Percentiles rank a stretch among this genome's conserved stretches.
Conservation (phyloP, 2,113 vertebrate species). For the Gorsachius goisagi region DNA sequence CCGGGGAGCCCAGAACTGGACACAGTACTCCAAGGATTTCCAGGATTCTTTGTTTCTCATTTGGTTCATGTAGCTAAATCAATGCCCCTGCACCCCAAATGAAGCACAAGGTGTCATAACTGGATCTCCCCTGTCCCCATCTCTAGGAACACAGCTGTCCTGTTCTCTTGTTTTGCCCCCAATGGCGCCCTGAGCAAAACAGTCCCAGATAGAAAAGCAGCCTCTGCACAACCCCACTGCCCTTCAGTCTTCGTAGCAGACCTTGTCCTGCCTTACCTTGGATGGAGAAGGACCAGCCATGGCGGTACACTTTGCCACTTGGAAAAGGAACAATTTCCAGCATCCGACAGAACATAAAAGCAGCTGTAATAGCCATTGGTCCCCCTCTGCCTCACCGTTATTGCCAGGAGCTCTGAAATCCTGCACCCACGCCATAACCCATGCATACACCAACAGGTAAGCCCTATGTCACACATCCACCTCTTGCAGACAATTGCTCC, state of each 20-base stretch:
- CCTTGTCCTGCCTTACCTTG: background rate
- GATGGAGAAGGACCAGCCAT: background rate
- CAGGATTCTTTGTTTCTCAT: background rate
- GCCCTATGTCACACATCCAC: background rate
- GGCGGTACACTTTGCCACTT: too few relatives aligned
- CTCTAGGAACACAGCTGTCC: background rate
- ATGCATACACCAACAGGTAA: background rate
- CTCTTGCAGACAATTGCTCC: background rate
- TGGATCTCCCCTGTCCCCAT: background rate
- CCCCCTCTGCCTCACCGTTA: fast-evolving
- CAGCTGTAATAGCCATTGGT: background rate
- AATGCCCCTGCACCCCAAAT: fast-evolving
- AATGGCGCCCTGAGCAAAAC: background rate
- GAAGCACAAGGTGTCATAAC: too few relatives aligned
- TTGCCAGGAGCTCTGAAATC: background rate
- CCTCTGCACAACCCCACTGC: background rate
- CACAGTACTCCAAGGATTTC: too few relatives aligned
- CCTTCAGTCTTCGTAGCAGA: background rate
- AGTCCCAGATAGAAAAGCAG: background rate
- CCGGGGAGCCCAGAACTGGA: too few relatives aligned
- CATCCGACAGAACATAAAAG: background rate
- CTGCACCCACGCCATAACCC: background rate
- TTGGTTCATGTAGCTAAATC: fast-evolving
- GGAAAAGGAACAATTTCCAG: background rate
- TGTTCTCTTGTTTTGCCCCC: background rate